A percentile compares a stretch with the other conserved stretches of the same genome.
Conservation (phyloP, 1,140 invertebrate species). For the Drosophila fuyamai region DNA sequence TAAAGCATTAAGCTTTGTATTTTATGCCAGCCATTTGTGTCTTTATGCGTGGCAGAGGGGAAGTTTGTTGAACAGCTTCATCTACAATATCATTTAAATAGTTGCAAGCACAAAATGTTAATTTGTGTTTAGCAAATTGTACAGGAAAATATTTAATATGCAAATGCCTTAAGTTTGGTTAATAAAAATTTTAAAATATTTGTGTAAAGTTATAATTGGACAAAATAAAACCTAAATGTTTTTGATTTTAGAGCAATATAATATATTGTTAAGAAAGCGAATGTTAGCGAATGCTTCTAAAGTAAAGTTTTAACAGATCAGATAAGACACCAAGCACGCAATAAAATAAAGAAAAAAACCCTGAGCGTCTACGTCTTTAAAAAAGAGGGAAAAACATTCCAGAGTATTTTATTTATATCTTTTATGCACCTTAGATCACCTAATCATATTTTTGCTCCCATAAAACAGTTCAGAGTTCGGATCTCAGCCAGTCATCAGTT, state of each 20-base stretch:
- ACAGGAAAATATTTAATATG: not conserved
- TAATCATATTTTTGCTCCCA: not conserved
- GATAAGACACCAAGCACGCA: no score
- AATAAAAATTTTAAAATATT: no score
- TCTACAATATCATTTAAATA: constrained; percentile 34
- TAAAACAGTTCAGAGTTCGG: constrained; percentile 14
- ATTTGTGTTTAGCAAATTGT: constrained; percentile 28
- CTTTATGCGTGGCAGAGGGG: constrained; percentile 18
- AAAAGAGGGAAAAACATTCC: no score
- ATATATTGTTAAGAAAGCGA: no score
- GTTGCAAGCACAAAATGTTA: constrained; percentile 17
- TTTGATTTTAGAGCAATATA: no score
- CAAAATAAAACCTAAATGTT: no score
- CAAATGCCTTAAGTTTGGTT: no score
- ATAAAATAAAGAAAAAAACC: no score
- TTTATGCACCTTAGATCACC: not conserved
- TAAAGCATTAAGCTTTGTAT: constrained; percentile 72
- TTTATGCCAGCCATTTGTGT: constrained; percentile 61
- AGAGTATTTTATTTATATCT: not conserved
- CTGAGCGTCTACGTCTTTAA: no score
- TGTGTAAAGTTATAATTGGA: not conserved
- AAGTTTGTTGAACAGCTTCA: constrained; percentile 9
- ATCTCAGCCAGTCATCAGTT: constrained; percentile 11
- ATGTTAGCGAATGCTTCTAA: no score
- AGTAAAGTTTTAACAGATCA: no score